Base-by-base conservation (phyloP, 1,140 invertebrate species). In the Thaumetopoea pityocampa region DNA sequence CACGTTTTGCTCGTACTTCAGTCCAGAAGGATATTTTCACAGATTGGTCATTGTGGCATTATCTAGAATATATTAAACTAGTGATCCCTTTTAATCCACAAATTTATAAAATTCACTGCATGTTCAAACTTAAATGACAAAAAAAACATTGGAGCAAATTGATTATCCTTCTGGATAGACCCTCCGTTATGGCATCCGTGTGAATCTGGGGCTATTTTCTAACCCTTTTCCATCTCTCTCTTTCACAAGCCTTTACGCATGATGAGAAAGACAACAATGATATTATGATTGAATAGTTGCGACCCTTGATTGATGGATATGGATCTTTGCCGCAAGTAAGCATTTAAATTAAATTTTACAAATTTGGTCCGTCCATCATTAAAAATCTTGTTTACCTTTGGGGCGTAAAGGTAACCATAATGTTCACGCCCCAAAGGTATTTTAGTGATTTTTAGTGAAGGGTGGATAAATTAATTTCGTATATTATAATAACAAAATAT, bases 311-410 rank as follows among this genome's bases (percentile, higher is more conserved):
- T 67, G 53, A 67, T 67, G 59, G 42, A 29, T 34, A 41, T 14
- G 20, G 24, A 40, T 47, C 50, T n/a, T 17, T 11, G 52, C 54
- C 41, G 41, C 41, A 24, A 58, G 57, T 45, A 53, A 51, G 12
- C 27, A n/a, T 32, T 23, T 30, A 41, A 48, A 62, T 55, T 57
- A 38, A 59, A 52, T 67, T 58, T 50, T 50, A 55, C 44, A 29
- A 62, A 54, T 45, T 16, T 54, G 37, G 53, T 50, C 36, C 45
- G 47, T 42, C 48, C 22, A 23, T 53, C 57, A 57, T 67, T 59
- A 67, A 48, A 10, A 8, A 51, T 56, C 50, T 35, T 62, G 56
- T 67, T 67, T 63, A 48, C 53, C 36, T n/a, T n/a, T n/a, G n/a
- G n/a, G n/a, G n/a, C n/a, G n/a, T 51, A 37, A 30, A 37, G 40